Conservation (phyloP, 2,113 vertebrate species). For the Mirounga angustirostris region DNA sequence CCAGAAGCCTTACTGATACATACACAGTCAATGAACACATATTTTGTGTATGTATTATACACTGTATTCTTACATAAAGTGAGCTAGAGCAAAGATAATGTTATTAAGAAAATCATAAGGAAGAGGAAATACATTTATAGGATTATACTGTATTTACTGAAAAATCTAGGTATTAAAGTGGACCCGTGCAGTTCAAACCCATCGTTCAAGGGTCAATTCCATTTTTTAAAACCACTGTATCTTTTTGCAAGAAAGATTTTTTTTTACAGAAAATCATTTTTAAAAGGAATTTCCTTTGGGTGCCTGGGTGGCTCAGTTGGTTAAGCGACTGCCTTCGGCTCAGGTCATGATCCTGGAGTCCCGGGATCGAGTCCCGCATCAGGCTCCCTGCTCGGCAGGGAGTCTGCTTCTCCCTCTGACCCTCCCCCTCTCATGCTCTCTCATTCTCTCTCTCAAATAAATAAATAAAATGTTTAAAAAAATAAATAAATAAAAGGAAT, state of each 20-base stretch:
- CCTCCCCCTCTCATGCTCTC: too few relatives aligned
- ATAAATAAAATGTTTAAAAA: too few relatives aligned
- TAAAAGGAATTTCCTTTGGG: slow-evolving; percentile 39
- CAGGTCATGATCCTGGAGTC: too few relatives aligned
- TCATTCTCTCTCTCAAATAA: too few relatives aligned
- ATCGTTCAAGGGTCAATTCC: not conserved
- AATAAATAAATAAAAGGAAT: not conserved
- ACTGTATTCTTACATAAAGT: not conserved
- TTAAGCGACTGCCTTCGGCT: too few relatives aligned
- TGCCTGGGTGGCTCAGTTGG: too few relatives aligned
- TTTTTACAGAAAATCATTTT: not conserved
- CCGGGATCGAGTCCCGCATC: too few relatives aligned
- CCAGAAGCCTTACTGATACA: not conserved
- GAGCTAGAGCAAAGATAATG: not conserved
- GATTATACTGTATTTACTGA: not conserved
- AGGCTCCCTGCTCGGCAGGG: too few relatives aligned
- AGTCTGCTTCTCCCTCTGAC: too few relatives aligned
- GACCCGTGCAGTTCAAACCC: not conserved
- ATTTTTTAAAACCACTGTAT: slow-evolving; percentile 41
- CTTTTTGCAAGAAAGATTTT: not conserved
- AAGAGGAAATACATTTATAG: not conserved
- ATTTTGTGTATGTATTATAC: not conserved
- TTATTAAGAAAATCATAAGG: not conserved
- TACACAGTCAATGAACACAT: not conserved
- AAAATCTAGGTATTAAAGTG: not conserved